Conservation (phyloP, 2,888 invertebrate genomes). For the Therioaphis trifolii region DNA sequence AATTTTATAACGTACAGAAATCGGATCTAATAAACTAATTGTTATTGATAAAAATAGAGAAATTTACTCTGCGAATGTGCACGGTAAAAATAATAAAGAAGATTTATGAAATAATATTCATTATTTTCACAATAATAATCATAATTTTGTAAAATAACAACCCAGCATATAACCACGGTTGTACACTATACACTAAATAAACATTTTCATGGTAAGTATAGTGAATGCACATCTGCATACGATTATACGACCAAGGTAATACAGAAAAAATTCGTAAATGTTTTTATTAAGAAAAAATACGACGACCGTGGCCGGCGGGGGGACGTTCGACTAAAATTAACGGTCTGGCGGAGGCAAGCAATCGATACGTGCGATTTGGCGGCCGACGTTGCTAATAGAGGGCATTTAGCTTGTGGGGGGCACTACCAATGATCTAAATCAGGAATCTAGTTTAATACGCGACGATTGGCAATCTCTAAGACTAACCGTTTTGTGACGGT, state of each 20-base stretch:
- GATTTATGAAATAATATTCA: no score
- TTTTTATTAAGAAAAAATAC: neutral
- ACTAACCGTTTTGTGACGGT: constrained; percentile 52
- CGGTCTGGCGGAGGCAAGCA: neutral
- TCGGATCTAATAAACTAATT: no score
- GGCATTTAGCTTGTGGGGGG: constrained; percentile 41
- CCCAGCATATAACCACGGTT: neutral
- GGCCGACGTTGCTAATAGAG: constrained; percentile 45
- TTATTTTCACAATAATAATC: no score
- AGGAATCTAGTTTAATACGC: constrained; percentile 55
- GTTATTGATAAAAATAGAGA: no score
- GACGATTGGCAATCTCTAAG: constrained; percentile 54
- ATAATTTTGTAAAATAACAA: neutral
- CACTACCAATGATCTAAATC: constrained; percentile 47
- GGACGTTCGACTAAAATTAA: constrained; percentile 46
- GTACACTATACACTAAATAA: no score
- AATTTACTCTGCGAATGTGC: no score
- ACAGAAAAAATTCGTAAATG: no score
- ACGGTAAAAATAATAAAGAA: no score
- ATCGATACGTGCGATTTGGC: constrained; percentile 41
- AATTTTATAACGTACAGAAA: no score
- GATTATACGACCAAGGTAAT: no score
- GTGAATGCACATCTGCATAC: neutral
- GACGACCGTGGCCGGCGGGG: neutral
- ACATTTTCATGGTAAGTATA: neutral